phyloP scores from a whole-genome alignment of 1,140 invertebrate species.

The Leptonema lineaticorne region DNA sequence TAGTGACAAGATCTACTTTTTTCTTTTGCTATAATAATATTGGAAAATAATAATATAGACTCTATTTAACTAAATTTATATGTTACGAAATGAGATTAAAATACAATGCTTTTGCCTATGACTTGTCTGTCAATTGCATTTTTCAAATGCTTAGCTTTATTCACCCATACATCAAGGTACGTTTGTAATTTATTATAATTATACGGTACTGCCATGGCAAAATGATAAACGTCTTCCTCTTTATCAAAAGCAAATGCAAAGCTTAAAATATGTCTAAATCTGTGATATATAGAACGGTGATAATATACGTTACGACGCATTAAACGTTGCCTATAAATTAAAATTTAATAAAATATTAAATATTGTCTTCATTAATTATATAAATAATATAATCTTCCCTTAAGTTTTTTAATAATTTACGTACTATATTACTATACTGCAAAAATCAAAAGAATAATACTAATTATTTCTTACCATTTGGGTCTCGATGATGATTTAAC shows the following conservation, averaged over 20 bases:
- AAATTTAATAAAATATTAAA: neutral
- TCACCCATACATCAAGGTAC: slow-evolving; percentile 77
- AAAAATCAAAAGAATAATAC: no score
- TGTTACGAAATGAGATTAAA: slow-evolving; percentile 42
- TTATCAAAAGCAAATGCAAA: slow-evolving; percentile 93
- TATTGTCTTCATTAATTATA: neutral
- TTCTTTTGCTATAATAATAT: slow-evolving; percentile 76
- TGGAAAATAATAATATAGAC: neutral
- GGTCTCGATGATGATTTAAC: slow-evolving; percentile 87
- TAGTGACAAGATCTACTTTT: slow-evolving; percentile 83
- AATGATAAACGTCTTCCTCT: slow-evolving; percentile 92
- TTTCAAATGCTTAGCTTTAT: slow-evolving; percentile 53
- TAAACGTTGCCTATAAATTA: slow-evolving; percentile 72
- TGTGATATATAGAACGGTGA: slow-evolving; percentile 86
- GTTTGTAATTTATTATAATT: slow-evolving; percentile 88
- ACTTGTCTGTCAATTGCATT: slow-evolving; percentile 64
- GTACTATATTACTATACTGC: no score
- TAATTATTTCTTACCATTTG: slow-evolving; percentile 74
- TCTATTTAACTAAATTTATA: neutral
- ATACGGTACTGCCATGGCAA: slow-evolving; percentile 90
- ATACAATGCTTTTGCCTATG: slow-evolving; percentile 72
- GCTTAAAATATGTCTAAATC: slow-evolving; percentile 90
- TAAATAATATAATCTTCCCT: neutral
- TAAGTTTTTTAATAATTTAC: no score
- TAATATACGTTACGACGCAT: slow-evolving; percentile 89